Evolutionary conservation across 2,797 vertebrate species (phyloP).

Genomic region (Chloroceryle inda): DNA sequence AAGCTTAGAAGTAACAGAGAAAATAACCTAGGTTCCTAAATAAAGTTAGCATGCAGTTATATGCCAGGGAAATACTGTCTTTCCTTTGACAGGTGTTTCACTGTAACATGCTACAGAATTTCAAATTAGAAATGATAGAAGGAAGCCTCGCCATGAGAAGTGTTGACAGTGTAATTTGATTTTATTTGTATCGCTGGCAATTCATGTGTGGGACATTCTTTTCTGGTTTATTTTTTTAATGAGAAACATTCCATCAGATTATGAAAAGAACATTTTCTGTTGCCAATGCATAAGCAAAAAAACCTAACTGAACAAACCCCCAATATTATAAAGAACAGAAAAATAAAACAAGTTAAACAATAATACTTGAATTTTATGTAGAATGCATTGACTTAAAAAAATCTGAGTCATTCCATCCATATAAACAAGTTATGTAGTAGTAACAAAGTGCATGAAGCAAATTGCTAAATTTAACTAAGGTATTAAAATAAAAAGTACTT

Average conservation of each 20-base stretch:
- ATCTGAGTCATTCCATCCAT: constrained; percentile 61
- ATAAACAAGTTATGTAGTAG: constrained; percentile 57
- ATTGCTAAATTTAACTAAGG: constrained; percentile 58
- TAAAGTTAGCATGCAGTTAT: not conserved
- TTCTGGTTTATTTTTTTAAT: constrained; percentile 4
- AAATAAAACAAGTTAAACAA: constrained; percentile 27
- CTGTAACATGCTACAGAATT: not conserved
- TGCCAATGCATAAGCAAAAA: constrained; percentile 16
- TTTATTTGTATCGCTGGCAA: constrained; percentile 68
- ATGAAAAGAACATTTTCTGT: constrained; percentile 35
- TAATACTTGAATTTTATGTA: constrained; percentile 42
- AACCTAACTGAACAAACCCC: not conserved
- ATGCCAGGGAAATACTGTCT: not conserved
- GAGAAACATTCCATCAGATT: constrained; percentile 40
- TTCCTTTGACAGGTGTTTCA: not conserved
- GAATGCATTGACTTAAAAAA: constrained; percentile 35
- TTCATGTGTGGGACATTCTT: constrained; percentile 27
- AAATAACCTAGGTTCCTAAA: not conserved
- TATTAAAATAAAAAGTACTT: constrained; percentile 73
- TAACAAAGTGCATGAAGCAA: constrained; percentile 76
- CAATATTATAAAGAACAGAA: constrained; percentile 14
- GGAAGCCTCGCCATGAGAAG: not conserved
- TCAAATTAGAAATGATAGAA: constrained; percentile 12
- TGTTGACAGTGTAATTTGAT: constrained; percentile 39
- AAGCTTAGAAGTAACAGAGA: not conserved